These are phyloP conservation scores for Steatocranus sp. DNA, from an alignment of 2,797 vertebrate species.

Conservation along the genomic window DNA sequence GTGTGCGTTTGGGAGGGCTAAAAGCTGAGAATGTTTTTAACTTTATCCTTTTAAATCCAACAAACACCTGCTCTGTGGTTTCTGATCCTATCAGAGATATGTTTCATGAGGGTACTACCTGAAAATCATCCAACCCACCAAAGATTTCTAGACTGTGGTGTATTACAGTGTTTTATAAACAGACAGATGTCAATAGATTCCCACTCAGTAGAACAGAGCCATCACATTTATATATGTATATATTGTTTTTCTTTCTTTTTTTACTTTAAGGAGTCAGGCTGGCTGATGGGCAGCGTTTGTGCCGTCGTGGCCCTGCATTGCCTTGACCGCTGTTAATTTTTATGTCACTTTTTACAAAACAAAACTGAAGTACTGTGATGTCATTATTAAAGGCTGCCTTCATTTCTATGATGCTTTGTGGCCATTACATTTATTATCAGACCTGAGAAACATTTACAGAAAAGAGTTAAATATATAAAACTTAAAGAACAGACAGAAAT, in stretches of 20 bases:
- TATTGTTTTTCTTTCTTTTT: conserved; percentile 18
- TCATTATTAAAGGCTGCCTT: background rate
- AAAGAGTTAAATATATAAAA: background rate
- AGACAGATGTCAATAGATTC: background rate
- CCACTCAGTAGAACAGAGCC: background rate
- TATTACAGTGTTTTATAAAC: background rate
- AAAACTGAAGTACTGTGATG: background rate
- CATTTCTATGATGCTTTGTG: background rate
- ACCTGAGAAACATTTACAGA: background rate
- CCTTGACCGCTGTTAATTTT: conserved; percentile 22
- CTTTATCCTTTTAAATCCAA: background rate
- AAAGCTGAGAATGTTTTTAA: background rate
- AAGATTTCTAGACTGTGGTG: rapidly evolving
- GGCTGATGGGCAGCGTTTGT: conserved; percentile 44
- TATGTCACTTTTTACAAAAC: too few species aligned
- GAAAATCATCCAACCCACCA: background rate
- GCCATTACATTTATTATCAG: background rate
- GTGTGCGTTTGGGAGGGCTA: background rate
- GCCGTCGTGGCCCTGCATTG: conserved; percentile 5
- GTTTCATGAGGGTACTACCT: background rate
- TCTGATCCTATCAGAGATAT: conserved; percentile 2
- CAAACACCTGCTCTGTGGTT: conserved; percentile 54
- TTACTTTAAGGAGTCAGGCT: conserved; percentile 14
- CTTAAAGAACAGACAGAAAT: background rate
- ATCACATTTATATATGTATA: background rate